Conservation (phyloP, 1,140 invertebrate species). For the Zaprionus tsacasi region DNA sequence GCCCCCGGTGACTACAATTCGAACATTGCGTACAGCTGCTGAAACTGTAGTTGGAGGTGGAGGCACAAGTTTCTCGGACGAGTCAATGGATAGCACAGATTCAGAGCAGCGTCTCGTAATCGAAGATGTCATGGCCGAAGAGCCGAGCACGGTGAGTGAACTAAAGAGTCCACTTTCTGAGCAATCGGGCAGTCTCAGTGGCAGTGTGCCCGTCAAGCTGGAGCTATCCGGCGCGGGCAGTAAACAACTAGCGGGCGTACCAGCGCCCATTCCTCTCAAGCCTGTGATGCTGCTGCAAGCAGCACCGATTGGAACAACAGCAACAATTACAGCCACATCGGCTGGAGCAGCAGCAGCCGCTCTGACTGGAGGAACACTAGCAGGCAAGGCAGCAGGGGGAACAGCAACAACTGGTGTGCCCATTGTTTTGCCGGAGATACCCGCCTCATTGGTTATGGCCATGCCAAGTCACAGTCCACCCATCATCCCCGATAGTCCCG, state of each 20-base stretch:
- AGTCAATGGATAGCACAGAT: constrained; percentile 89
- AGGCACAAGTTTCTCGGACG: constrained; percentile 71
- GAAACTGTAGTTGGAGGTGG: background rate
- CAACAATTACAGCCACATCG: background rate
- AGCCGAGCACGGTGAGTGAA: constrained; percentile 56
- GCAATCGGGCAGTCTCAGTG: constrained; percentile 32
- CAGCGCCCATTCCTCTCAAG: constrained; percentile 66
- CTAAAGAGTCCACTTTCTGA: constrained; percentile 66
- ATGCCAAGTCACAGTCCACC: constrained; percentile 40
- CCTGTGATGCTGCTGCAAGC: constrained; percentile 36
- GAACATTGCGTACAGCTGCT: background rate
- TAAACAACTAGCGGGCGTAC: constrained; percentile 44
- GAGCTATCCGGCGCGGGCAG: constrained; percentile 30
- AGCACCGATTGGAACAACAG: background rate
- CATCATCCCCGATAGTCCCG: constrained; percentile 19
- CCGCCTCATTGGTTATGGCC: constrained; percentile 72
- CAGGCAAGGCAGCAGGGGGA: background rate
- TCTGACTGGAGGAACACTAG: background rate
- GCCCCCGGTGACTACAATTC: constrained; percentile 43
- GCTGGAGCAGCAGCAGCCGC: background rate
- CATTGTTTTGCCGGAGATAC: constrained; percentile 74
- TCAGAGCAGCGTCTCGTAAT: constrained; percentile 89
- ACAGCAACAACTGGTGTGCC: constrained; percentile 54
- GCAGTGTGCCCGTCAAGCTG: constrained; percentile 58
- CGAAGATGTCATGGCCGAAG: constrained; percentile 76